Evolutionary conservation across 2,797 vertebrate species (phyloP).

Genomic region (Falco peregrinus): DNA sequence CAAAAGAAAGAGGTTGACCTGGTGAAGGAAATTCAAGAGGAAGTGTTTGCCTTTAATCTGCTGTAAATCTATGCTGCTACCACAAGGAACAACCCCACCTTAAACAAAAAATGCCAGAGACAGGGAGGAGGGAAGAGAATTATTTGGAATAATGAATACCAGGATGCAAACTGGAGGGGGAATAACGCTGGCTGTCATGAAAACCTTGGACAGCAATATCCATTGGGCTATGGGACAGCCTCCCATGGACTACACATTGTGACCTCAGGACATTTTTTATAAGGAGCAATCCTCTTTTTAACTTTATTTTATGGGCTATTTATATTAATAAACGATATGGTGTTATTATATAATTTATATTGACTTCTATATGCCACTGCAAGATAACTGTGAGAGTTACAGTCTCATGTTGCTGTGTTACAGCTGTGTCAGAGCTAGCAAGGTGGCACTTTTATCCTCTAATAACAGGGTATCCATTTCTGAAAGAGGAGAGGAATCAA

Average conservation of each 20-base stretch:
- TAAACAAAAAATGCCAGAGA: constrained; percentile 37
- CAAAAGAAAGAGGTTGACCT: constrained; percentile 8
- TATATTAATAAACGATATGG: neutral
- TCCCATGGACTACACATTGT: neutral
- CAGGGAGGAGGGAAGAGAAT: neutral
- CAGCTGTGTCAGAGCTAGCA: neutral
- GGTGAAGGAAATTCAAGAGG: constrained; percentile 39
- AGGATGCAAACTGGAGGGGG: constrained; percentile 39
- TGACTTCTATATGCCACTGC: neutral
- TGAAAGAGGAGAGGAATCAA: neutral
- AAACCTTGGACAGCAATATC: neutral
- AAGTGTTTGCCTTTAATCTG: neutral
- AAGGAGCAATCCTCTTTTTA: neutral
- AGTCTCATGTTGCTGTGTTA: neutral
- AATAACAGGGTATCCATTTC: neutral
- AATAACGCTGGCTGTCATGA: neutral
- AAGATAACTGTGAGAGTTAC: neutral
- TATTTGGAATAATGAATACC: constrained; percentile 33
- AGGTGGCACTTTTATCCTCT: neutral
- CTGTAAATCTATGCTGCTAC: constrained; percentile 22
- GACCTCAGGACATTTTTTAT: neutral
- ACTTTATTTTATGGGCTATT: neutral
- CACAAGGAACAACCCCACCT: constrained; percentile 52
- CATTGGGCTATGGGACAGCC: neutral
- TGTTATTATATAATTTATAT: neutral